A percentile compares a stretch with the other conserved stretches of the same genome.
Conservation (phyloP, 2,113 vertebrate genomes). For the Eubucco bourcierii region DNA sequence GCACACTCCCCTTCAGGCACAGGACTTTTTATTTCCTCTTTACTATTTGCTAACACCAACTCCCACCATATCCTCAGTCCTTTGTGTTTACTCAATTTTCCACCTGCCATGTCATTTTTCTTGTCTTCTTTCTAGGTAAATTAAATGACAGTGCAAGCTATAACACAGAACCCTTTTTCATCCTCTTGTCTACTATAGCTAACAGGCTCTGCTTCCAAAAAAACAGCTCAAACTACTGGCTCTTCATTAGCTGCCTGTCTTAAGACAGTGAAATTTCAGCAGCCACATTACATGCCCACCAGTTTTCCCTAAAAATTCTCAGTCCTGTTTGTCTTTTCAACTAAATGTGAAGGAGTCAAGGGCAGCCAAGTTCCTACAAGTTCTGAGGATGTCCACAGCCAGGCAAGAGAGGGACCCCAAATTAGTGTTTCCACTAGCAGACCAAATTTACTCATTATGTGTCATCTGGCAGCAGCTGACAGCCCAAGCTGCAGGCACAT, state of each 20-base stretch:
- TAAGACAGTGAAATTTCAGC: not conserved
- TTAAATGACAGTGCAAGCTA: not conserved
- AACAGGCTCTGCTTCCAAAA: not conserved
- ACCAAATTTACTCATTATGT: not conserved
- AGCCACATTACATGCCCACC: not conserved
- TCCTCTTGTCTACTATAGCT: not conserved
- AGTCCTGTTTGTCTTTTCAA: not conserved
- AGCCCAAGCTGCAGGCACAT: not conserved
- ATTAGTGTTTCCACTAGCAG: not conserved
- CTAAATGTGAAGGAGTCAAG: not conserved
- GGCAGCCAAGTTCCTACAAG: fast-evolving
- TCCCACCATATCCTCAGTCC: not conserved
- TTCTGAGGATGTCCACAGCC: not conserved
- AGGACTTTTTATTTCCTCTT: not conserved
- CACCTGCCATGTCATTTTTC: not conserved
- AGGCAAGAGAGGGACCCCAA: not conserved
- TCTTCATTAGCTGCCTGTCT: not conserved
- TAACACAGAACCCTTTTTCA: not conserved
- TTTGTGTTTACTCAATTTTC: not conserved
- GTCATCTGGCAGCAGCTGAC: not conserved
- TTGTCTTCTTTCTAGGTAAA: not conserved
- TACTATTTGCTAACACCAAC: not conserved
- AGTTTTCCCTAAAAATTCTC: not conserved
- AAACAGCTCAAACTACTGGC: not conserved
- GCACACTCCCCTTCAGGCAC: fast-evolving